phyloP scores from a whole-genome alignment of 1,140 invertebrate species.

The Aphelinus atriplicis region DNA sequence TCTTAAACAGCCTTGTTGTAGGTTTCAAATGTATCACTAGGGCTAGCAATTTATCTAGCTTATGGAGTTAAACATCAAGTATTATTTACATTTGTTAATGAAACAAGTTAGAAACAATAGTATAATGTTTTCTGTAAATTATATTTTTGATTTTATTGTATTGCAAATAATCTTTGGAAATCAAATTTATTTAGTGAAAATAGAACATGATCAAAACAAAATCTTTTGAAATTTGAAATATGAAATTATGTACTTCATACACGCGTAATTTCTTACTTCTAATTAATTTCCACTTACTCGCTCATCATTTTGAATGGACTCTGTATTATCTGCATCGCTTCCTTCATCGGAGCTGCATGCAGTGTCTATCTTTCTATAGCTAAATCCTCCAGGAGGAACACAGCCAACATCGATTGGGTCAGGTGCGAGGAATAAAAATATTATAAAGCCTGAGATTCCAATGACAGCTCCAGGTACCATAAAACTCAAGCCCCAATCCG shows the following conservation, averaged over 20 bases:
- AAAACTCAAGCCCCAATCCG: conserved; percentile 91
- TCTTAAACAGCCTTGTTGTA: too few species aligned
- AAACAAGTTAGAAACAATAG: too few species aligned
- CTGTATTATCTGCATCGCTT: conserved; percentile 43
- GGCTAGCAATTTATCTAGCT: too few species aligned
- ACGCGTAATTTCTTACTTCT: background rate
- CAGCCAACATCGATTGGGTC: conserved; percentile 80
- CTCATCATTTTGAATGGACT: conserved; percentile 47
- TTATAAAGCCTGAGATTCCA: conserved; percentile 76
- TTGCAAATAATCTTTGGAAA: too few species aligned
- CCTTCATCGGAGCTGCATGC: conserved; percentile 57
- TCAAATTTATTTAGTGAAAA: too few species aligned
- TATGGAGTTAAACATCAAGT: too few species aligned
- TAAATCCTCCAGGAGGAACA: conserved; percentile 58
- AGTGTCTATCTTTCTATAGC: conserved; percentile 55
- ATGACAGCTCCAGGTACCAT: conserved; percentile 92
- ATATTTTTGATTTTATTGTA: too few species aligned
- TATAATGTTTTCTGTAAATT: too few species aligned
- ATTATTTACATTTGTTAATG: too few species aligned
- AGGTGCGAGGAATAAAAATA: conserved; percentile 88
- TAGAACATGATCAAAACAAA: too few species aligned
- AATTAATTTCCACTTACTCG: conserved; percentile 52
- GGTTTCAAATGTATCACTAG: too few species aligned
- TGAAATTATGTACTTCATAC: conserved; percentile 9
- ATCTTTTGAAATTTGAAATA: too few species aligned